These are phyloP conservation scores for Mobula birostris DNA, from an alignment of 2,113 vertebrate species.

Conservation along the genomic window DNA sequence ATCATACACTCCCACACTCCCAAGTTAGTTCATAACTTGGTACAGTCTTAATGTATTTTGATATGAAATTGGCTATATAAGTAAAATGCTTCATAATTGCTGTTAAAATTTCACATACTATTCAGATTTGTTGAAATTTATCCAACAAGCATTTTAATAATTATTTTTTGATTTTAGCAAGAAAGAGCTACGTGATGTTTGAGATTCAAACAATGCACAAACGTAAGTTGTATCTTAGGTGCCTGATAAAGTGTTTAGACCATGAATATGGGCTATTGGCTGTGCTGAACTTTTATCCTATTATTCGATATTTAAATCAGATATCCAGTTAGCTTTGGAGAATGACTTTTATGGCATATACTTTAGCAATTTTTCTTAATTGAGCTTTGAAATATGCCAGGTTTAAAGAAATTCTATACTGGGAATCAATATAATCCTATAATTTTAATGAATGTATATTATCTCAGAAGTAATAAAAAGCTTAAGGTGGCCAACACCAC, in stretches of 20 bases:
- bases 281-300: neutral
- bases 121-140: neutral
- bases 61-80: neutral
- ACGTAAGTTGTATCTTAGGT: neutral
- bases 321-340: neutral
- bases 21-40: neutral
- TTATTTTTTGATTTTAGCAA: neutral
- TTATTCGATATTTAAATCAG: neutral
- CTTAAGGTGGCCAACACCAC: neutral
- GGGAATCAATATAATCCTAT: neutral
- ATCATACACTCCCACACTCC: no score
- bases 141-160: neutral
- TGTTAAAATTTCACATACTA: neutral
- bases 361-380: neutral
- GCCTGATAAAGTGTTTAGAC: neutral
- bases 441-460: neutral
- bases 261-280: neutral
- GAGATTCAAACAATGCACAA: neutral
- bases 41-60: neutral
- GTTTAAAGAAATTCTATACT: neutral
- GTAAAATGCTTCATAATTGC: neutral
- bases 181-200: neutral
- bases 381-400: neutral
- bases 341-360: neutral
- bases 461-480: neutral